Conservation (phyloP, 2,113 vertebrate species). For the Danionella cerebrum region DNA sequence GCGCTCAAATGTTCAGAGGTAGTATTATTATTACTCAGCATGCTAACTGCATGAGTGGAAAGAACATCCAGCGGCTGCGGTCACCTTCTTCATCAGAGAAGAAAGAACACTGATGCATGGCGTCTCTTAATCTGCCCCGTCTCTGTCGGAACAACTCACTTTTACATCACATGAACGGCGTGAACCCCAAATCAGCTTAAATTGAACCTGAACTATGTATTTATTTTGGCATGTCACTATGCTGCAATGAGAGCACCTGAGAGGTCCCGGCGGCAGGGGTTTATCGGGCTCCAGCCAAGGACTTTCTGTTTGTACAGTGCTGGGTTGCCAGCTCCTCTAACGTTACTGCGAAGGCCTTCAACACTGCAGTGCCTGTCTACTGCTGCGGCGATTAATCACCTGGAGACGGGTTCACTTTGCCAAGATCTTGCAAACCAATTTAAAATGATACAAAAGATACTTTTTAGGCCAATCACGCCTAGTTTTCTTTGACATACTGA, state of each 20-base stretch:
- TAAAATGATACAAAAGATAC: conserved; percentile 33
- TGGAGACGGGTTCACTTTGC: conserved; percentile 28
- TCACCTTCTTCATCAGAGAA: conserved; percentile 3
- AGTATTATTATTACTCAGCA: neutral
- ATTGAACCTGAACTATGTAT: conserved; percentile 35
- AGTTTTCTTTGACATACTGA: conserved; percentile 10
- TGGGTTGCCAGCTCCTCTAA: conserved; percentile 30
- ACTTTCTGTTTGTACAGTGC: conserved; percentile 28
- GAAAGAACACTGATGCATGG: neutral
- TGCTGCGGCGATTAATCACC: conserved; percentile 40
- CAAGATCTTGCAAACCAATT: conserved; percentile 23
- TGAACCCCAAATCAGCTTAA: conserved; percentile 12
- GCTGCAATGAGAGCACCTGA: conserved; percentile 5
- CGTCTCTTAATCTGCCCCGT: neutral
- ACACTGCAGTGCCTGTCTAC: conserved; percentile 33
- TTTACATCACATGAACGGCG: conserved; percentile 16
- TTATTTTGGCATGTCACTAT: conserved; percentile 29
- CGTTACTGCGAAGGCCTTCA: conserved; percentile 26
- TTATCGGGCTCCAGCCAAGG: conserved; percentile 18
- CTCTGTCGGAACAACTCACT: conserved; percentile 15
- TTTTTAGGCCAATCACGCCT: conserved; percentile 23
- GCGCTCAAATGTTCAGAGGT: too few species aligned
- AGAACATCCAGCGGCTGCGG: neutral
- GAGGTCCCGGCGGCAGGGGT: conserved; percentile 15
- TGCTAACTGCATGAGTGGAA: neutral